Evolutionary conservation across 2,888 invertebrate genomes (phyloP).

Genomic region (Pyrgus malvae): DNA sequence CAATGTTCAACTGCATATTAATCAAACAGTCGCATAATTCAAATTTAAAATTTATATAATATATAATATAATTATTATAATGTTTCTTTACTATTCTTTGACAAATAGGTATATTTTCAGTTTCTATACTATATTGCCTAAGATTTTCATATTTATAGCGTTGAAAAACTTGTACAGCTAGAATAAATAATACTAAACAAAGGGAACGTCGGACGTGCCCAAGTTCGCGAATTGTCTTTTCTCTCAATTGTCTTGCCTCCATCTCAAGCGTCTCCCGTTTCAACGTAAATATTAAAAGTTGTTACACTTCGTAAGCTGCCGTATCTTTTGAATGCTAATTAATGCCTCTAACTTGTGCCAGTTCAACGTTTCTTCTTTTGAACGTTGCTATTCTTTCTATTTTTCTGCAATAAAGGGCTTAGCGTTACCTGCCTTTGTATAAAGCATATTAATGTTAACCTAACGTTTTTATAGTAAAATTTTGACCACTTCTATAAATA

Average conservation of each 20-base stretch:
- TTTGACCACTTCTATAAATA: too few relatives aligned
- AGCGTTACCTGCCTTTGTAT: too few relatives aligned
- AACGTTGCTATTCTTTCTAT: background rate
- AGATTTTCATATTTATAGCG: slow-evolving; percentile 10
- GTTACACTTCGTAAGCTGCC: slow-evolving; percentile 23
- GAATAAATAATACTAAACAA: slow-evolving; percentile 24
- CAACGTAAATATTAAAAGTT: slow-evolving; percentile 26
- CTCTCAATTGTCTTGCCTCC: slow-evolving; percentile 21
- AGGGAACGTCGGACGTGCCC: slow-evolving; percentile 18
- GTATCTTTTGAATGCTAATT: slow-evolving; percentile 25
- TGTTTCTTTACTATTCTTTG: too few relatives aligned
- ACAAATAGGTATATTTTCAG: slow-evolving; percentile 1
- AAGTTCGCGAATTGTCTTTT: slow-evolving; percentile 19
- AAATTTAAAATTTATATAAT: too few relatives aligned
- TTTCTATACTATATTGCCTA: background rate
- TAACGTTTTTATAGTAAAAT: too few relatives aligned
- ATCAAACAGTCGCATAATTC: too few relatives aligned
- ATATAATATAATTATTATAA: too few relatives aligned
- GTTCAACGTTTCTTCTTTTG: background rate
- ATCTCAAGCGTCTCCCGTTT: slow-evolving; percentile 11
- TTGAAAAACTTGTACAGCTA: slow-evolving; percentile 21
- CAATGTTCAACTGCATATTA: too few relatives aligned
- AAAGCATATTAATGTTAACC: too few relatives aligned
- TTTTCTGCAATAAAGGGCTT: too few relatives aligned
- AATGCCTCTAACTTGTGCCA: slow-evolving; percentile 3